These are phyloP conservation scores for Marmota flaviventris DNA, from an alignment of 2,113 vertebrate genomes.

Conservation along the genomic window DNA sequence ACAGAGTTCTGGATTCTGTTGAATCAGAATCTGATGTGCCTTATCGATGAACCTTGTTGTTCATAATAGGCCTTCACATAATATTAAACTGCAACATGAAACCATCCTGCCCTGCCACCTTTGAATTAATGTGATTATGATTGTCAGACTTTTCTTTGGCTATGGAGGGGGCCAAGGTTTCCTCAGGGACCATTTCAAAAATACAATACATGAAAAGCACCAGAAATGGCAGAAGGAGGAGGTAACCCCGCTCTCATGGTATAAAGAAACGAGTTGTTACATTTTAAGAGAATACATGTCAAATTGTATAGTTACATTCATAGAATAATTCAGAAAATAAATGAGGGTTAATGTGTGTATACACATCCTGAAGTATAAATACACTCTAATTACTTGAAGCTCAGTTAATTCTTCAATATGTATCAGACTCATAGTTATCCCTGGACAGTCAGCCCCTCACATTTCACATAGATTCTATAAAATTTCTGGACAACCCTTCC, in stretches of 20 bases:
- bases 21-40: neutral
- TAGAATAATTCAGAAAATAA: constrained; percentile 21
- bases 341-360: neutral
- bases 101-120: neutral
- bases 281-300: neutral
- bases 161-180: neutral
- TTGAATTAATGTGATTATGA: neutral
- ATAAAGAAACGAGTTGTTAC: neutral
- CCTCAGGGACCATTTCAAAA: neutral
- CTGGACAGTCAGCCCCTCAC: neutral
- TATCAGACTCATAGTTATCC: neutral
- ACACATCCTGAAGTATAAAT: neutral
- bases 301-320: constrained; percentile 30
- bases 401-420: neutral
- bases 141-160: neutral
- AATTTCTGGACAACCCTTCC: neutral
- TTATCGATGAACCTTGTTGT: neutral
- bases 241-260: too few species aligned
- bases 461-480: neutral
- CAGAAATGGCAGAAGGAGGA: neutral
- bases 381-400: neutral
- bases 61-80: neutral
- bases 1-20: neutral
- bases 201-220: neutral
- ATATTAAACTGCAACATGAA: neutral